A percentile compares a stretch with the other conserved stretches of the same genome.
These are phyloP conservation scores for Hermatobates lingyangjiaoensis DNA, from an alignment of 1,140 invertebrate genomes.

Conservation along the genomic window DNA sequence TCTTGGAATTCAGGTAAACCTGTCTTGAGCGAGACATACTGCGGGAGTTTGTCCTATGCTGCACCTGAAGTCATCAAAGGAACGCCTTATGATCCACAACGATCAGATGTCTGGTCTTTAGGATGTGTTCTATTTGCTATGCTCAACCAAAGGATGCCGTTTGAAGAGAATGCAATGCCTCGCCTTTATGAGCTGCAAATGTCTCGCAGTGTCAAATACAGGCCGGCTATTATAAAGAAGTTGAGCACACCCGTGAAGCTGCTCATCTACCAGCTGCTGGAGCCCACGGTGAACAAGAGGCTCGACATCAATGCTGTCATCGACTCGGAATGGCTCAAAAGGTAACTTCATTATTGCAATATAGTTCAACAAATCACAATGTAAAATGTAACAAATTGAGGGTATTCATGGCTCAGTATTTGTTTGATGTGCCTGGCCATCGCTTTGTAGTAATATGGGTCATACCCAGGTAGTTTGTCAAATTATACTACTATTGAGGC, in stretches of 20 bases:
- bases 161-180: conserved; percentile 20
- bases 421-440: too few species aligned
- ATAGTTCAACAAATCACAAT: too few species aligned
- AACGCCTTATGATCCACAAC: conserved; percentile 38
- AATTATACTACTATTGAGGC: too few species aligned
- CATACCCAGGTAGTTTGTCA: too few species aligned
- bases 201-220: not conserved
- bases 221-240: too few species aligned
- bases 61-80: conserved; percentile 46
- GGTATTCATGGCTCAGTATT: too few species aligned
- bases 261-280: not conserved
- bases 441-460: too few species aligned
- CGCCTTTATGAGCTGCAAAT: not conserved
- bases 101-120: conserved; percentile 47
- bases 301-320: not conserved
- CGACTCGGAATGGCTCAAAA: not conserved
- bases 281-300: not conserved
- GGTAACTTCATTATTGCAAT: too few species aligned
- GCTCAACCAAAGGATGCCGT: conserved; percentile 60
- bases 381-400: too few species aligned
- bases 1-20: conserved; percentile 45
- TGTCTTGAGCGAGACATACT: conserved; percentile 23
- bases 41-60: conserved; percentile 46
- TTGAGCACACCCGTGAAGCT: too few species aligned
- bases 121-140: conserved; percentile 50